Base-by-base conservation (phyloP, 2,797 vertebrate species). In the Tenualosa ilisha region DNA sequence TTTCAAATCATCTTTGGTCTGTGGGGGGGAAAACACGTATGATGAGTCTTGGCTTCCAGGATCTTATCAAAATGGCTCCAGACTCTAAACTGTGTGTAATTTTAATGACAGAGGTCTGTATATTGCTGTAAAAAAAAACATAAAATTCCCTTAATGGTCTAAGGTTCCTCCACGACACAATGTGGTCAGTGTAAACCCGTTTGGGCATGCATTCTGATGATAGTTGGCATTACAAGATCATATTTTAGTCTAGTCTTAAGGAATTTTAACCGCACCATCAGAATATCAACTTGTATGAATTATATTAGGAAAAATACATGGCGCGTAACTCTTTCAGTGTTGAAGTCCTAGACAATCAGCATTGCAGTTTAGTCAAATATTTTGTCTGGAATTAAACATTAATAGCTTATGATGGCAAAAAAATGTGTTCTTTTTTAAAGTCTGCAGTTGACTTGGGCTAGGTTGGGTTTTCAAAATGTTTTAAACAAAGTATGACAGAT, bases 191-290 rank as follows among this genome's bases (percentile, higher is more conserved):
- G 15, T 43, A 31, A 40, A 75, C 63, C 63, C 31, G 68, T 40
- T 15, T 72, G 68, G 37, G 37, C 68, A 75, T 20, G 37, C 17
- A 31, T 43, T 37, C 68, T 75, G 68, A 75, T 75, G 68, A 75
- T 40, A 40, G 31, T 17, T 75, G 68, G 68, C 68, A 75, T 75
- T 3, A 3, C 68, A 75, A 75, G 68, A 75, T 43, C 68, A 75
- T 75, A 75, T 75, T 75, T 75, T 75, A 75, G 68, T 75, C 31
- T 75, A 75, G 68, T 75, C 68, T 75, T 22, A 22, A 6, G 68
- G 68, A 75, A 75, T 40, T 40, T 75, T 75, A 40, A 75, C 68
- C 68, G 37, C 65, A 72, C 37, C 31, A 43, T 75, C 68, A 75
- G 31, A 75, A 75, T 75, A 40, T 75, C 15, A 43, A 43, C 68